phyloP scores from a whole-genome alignment of 1,140 invertebrate species.

The Platorchestia sp. region DNA sequence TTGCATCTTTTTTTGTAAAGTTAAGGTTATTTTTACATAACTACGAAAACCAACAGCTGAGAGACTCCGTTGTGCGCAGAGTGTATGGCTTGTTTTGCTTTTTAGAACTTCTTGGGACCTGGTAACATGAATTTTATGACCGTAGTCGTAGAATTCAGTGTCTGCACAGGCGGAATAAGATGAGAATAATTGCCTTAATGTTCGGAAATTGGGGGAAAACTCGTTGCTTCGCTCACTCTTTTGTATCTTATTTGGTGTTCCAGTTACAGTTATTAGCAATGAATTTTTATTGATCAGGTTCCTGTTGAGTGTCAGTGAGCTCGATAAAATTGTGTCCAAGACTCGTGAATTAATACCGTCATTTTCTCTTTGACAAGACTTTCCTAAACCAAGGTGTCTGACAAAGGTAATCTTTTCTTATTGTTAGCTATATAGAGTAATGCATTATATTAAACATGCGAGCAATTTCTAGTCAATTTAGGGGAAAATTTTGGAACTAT shows the following conservation, averaged over 20 bases:
- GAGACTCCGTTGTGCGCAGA: too few species aligned
- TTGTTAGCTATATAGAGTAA: slow-evolving; percentile 19
- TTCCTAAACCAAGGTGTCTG: slow-evolving; percentile 65
- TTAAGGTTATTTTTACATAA: too few species aligned
- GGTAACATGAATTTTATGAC: too few species aligned
- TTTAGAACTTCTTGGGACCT: too few species aligned
- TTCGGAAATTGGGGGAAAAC: too few species aligned
- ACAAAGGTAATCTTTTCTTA: slow-evolving; percentile 61
- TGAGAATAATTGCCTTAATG: too few species aligned
- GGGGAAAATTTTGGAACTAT: not conserved
- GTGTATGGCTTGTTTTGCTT: too few species aligned
- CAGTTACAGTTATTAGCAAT: not conserved
- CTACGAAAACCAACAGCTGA: too few species aligned
- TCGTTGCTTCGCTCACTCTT: too few species aligned
- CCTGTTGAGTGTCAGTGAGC: not conserved
- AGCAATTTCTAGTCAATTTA: not conserved
- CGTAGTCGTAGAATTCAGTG: too few species aligned
- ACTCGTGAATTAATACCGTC: slow-evolving; percentile 45
- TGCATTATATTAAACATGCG: slow-evolving; percentile 4
- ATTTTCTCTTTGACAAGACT: slow-evolving; percentile 66
- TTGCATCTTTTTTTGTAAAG: too few species aligned
- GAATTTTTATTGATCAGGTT: not conserved
- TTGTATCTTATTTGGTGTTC: not conserved
- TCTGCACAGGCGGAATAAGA: too few species aligned
- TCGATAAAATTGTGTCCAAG: not conserved